Conservation (phyloP, 2,113 vertebrate species). For the Lasiurus borealis region DNA sequence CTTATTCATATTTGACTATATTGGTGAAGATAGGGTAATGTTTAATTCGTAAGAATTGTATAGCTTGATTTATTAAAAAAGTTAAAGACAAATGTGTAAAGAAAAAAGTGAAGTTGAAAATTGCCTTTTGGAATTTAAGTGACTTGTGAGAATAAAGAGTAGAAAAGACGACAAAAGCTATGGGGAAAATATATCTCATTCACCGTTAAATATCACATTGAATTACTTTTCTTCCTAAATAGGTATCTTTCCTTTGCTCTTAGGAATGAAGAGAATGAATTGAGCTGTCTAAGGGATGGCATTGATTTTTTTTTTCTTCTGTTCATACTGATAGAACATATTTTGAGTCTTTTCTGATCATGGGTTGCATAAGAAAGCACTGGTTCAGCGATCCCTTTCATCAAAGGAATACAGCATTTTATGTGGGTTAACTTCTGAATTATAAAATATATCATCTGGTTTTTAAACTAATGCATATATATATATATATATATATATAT, state of each 20-base stretch:
- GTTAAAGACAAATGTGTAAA: background rate
- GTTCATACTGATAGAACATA: background rate
- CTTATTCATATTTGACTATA: slow-evolving; percentile 8
- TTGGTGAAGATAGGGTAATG: background rate
- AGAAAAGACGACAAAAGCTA: background rate
- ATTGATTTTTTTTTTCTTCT: background rate
- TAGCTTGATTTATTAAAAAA: background rate
- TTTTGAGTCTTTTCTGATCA: slow-evolving; percentile 7
- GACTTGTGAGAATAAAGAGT: background rate
- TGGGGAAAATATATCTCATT: background rate
- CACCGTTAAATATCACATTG: slow-evolving; percentile 29
- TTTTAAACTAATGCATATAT: background rate
- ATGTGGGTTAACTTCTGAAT: background rate
- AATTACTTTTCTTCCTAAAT: slow-evolving; percentile 13
- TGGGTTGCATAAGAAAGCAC: background rate
- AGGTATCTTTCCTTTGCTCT: background rate
- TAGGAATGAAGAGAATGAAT: slow-evolving; percentile 1
- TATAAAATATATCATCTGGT: background rate
- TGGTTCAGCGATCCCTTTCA: background rate
- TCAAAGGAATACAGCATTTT: background rate
- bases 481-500: too few species aligned
- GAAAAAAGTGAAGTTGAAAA: background rate
- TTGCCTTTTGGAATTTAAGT: slow-evolving; percentile 36
- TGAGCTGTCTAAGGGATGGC: background rate
- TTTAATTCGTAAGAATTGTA: background rate